Base-by-base conservation (phyloP, 2,797 vertebrate genomes). In the Chelonia mydas region DNA sequence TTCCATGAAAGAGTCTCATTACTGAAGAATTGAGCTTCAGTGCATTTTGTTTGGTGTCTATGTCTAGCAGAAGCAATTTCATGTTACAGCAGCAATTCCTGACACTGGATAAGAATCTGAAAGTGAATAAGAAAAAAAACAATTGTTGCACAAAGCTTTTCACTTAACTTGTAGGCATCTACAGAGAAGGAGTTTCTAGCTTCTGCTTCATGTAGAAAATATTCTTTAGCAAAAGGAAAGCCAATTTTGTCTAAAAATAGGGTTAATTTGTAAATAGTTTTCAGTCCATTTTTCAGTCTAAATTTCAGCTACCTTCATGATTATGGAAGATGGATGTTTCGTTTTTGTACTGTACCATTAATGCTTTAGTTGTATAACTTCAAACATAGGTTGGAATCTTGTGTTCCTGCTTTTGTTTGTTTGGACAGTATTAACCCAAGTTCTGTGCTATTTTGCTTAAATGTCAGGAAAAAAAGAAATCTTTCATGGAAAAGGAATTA, bases 131-230 rank as follows among this genome's bases (percentile, higher is more conserved):
- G 84, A 91, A 94, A 95, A 95, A 93, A 95, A 96, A 84, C 87
- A 83, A 59, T 33, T 88, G 89, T 91, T 90, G 72, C 89, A 92
- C 87, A 97, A 50, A 81, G 74, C 84, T 96, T 95, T 95, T 86
- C 90, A 83, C 88, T 96, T 93, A 88, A 91, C 85, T 68, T 88
- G 90, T 95, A 84, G 95, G 89, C 89, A 83, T 95, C 81, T 86
- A 80, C 53, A 90, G 85, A 90, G 76, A 68, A 94, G 92, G 51
- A 74, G 16, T 95, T 90, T 95, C 45, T 78, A 27, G 76, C 31
- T 92, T 94, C 78, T 87, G 33, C 86, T 91, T 93, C 94, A 95
- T 91, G 76, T 95, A 93, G 92, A 96, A 97, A 95, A 95, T 95
- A 76, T 77, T 61, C 21, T 80, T 47, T 89, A 90, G 81, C 74